These are phyloP conservation scores for Gadus macrocephalus DNA, from an alignment of 2,113 vertebrate species.

Conservation along the genomic window DNA sequence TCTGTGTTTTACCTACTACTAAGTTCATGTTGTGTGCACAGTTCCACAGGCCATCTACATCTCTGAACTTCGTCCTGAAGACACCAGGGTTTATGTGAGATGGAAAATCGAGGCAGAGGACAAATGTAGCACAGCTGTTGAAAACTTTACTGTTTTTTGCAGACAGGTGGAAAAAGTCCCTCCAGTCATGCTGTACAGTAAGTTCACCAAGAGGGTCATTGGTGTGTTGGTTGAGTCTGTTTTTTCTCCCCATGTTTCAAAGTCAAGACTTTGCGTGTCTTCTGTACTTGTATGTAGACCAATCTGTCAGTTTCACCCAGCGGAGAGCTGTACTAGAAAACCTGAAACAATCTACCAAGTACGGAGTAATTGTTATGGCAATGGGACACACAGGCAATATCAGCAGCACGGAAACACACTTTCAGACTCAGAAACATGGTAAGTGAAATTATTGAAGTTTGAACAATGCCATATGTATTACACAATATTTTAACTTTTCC, in stretches of 20 bases:
- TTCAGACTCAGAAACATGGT: conserved; percentile 77
- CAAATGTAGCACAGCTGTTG: conserved; percentile 32
- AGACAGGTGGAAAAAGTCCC: not conserved
- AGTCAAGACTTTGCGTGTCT: too few relatives aligned
- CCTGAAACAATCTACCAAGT: conserved; percentile 69
- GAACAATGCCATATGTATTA: not conserved
- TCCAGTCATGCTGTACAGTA: conserved; percentile 26
- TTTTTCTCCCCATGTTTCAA: not conserved
- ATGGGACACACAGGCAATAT: conserved; percentile 63
- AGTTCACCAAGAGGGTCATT: not conserved
- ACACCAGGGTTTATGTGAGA: conserved; percentile 34
- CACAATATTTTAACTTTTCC: not conserved
- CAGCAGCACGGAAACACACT: conserved; percentile 53
- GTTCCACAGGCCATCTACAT: conserved; percentile 27
- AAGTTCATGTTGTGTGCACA: conserved; percentile 10
- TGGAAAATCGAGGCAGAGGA: conserved; percentile 34
- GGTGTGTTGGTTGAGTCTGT: not conserved
- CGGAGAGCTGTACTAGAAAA: conserved; percentile 57
- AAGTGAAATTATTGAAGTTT: conserved; percentile 39
- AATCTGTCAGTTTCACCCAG: conserved; percentile 58
- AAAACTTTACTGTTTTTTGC: conserved; percentile 43
- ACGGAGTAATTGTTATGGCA: conserved; percentile 70
- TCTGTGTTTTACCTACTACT: not conserved
- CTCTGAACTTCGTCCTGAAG: not conserved
- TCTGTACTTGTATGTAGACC: conserved; percentile 58